A percentile compares a stretch with the other conserved stretches of the same genome.
Conservation (phyloP, 2,797 vertebrate genomes). For the Dryobates pubescens region DNA sequence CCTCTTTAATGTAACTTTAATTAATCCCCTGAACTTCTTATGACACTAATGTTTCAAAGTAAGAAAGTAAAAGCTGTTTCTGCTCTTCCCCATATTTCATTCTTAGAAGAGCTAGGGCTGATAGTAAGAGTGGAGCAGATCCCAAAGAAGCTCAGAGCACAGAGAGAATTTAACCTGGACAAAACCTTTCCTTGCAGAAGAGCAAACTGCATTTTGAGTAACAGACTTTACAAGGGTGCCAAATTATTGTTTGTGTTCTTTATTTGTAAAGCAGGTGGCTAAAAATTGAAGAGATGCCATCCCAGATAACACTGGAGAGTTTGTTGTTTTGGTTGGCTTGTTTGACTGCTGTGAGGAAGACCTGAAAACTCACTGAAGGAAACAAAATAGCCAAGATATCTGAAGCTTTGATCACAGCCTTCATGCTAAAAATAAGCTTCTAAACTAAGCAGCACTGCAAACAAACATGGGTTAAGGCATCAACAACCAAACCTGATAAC, state of each 20-base stretch:
- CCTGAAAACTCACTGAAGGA: neutral
- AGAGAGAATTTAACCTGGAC: neutral
- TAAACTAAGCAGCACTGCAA: neutral
- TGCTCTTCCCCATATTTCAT: neutral
- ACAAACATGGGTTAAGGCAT: neutral
- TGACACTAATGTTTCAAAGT: neutral
- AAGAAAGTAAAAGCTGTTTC: neutral
- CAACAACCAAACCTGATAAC: neutral
- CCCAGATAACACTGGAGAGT: neutral
- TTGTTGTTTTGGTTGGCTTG: neutral
- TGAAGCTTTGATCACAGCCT: conserved; percentile 34
- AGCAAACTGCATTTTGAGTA: neutral
- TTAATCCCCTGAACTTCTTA: accelerated
- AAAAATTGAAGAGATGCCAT: neutral
- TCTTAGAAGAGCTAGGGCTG: neutral
- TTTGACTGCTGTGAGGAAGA: neutral
- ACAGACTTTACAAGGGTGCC: neutral
- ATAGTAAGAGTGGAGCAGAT: neutral
- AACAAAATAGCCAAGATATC: neutral
- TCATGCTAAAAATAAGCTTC: neutral
- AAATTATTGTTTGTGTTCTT: neutral
- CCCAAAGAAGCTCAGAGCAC: neutral
- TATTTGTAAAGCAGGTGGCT: neutral
- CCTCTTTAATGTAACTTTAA: neutral
- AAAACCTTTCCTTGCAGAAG: neutral